Conservation (phyloP, 2,797 vertebrate species). For the Mastacembelus armatus region DNA sequence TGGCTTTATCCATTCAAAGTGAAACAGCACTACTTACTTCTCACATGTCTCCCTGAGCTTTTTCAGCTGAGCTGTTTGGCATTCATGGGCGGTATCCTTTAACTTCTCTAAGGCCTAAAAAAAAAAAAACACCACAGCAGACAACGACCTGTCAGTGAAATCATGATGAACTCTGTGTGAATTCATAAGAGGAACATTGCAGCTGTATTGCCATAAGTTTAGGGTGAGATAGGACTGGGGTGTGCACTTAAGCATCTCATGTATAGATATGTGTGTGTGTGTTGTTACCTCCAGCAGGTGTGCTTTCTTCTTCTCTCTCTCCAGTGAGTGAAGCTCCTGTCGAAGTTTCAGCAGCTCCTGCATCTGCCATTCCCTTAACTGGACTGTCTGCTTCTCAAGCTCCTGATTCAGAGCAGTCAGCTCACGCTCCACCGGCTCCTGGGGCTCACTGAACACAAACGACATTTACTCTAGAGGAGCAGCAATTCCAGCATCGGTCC, state of each 20-base stretch:
- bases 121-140: conserved; percentile 22
- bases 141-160: conserved; percentile 33
- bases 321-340: conserved; percentile 76
- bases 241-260: background rate
- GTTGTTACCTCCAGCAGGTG: conserved; percentile 84
- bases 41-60: conserved; percentile 87
- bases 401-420: conserved; percentile 77
- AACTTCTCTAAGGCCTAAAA: conserved; percentile 84
- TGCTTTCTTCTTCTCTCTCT: conserved; percentile 77
- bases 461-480: background rate
- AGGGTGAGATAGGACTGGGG: background rate
- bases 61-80: conserved; percentile 85
- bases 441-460: conserved; percentile 66
- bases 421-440: conserved; percentile 66
- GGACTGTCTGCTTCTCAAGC: conserved; percentile 70
- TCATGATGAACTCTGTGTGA: background rate
- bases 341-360: conserved; percentile 85
- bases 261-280: background rate
- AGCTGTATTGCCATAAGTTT: background rate
- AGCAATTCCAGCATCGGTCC: background rate
- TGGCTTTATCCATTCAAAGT: background rate
- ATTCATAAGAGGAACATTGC: conserved; percentile 2
- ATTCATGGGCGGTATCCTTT: conserved; percentile 81
- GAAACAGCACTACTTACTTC: conserved; percentile 74
- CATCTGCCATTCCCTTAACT: conserved; percentile 86